phyloP scores from a whole-genome alignment of 2,113 vertebrate species.

The Cheirogaleus medius region DNA sequence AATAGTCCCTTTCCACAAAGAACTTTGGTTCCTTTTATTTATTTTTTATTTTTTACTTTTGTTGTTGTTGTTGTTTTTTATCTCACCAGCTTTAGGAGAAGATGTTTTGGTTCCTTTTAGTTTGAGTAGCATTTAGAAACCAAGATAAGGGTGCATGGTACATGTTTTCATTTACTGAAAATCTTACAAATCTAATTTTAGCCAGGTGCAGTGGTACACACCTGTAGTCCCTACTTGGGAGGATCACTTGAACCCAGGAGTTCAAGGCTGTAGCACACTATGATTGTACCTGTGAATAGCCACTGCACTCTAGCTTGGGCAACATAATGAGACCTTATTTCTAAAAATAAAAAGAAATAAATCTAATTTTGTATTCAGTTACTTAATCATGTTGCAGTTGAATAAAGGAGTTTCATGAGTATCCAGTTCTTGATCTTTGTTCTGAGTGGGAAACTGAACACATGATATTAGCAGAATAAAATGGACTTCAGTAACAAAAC shows the following conservation, averaged over 20 bases:
- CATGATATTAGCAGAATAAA: not conserved
- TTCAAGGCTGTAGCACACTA: no score
- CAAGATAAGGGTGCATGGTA: not conserved
- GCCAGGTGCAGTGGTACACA: no score
- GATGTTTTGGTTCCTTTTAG: not conserved
- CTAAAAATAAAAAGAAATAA: not conserved
- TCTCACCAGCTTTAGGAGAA: no score
- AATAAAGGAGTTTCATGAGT: not conserved
- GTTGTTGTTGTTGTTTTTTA: no score
- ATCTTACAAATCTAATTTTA: not conserved
- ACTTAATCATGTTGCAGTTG: not conserved
- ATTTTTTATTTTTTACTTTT: no score
- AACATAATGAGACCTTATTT: no score
- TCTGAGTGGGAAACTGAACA: not conserved
- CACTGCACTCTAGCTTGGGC: no score
- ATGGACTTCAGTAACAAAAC: not conserved
- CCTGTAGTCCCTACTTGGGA: no score
- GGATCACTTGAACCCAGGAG: no score
- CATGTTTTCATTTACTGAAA: constrained; percentile 5
- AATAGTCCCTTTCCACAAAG: not conserved
- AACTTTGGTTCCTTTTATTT: not conserved
- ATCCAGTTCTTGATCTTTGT: not conserved
- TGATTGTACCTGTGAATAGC: no score
- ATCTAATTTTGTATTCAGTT: not conserved
- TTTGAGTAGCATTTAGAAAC: not conserved